A percentile compares a stretch with the other conserved stretches of the same genome.
phyloP scores from a whole-genome alignment of 2,113 vertebrate genomes.

The Periophthalmus modestus region DNA sequence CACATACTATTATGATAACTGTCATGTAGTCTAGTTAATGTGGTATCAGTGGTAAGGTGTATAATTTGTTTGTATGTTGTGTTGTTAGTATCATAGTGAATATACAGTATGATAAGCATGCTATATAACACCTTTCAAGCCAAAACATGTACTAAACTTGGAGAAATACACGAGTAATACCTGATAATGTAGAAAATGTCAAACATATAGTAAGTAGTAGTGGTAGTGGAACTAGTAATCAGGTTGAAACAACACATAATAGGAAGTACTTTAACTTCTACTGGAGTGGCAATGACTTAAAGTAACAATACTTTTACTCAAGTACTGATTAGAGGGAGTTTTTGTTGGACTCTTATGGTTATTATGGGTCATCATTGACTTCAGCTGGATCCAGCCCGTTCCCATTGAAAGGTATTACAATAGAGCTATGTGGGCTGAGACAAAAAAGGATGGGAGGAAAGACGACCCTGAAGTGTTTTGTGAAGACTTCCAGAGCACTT shows the following conservation, averaged over 20 bases:
- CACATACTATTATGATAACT: too few relatives aligned
- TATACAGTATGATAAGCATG: too few relatives aligned
- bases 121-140: too few relatives aligned
- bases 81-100: too few relatives aligned
- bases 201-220: too few relatives aligned
- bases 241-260: not conserved
- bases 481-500: conserved; percentile 1
- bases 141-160: too few relatives aligned
- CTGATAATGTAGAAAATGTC: too few relatives aligned
- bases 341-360: not conserved
- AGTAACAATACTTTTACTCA: not conserved
- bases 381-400: not conserved
- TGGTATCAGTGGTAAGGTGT: too few relatives aligned
- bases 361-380: not conserved
- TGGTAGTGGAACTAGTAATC: not conserved
- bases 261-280: not conserved
- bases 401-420: not conserved
- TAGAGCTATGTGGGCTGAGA: not conserved
- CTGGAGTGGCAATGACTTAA: not conserved
- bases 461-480: not conserved
- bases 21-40: too few relatives aligned
- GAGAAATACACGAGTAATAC: not conserved
- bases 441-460: not conserved
- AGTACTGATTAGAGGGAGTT: not conserved
- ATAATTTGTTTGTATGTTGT: too few relatives aligned